phyloP scores from a whole-genome alignment of 2,888 invertebrate genomes.

The Pseudeuparius sepicola region DNA sequence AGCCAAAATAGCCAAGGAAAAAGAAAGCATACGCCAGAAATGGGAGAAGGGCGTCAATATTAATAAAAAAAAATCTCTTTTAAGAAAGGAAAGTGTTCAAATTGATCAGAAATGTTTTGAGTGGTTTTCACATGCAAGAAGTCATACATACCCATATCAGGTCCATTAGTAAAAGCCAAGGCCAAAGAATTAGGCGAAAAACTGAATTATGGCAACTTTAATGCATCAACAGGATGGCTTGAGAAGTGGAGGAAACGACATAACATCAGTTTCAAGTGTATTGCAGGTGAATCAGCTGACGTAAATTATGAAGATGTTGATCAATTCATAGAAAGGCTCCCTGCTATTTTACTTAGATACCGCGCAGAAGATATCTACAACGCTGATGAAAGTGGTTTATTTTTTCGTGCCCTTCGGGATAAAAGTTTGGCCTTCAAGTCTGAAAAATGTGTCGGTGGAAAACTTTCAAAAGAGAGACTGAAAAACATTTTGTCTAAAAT shows the following conservation, averaged over 20 bases:
- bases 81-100: no score
- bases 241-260: slow-evolving; percentile 21
- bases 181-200: slow-evolving; percentile 22
- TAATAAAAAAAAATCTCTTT: no score
- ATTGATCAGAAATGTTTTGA: no score
- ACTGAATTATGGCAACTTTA: slow-evolving; percentile 19
- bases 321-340: slow-evolving; percentile 20
- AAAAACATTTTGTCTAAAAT: slow-evolving; percentile 13
- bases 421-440: slow-evolving; percentile 27
- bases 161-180: no score
- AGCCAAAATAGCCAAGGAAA: no score
- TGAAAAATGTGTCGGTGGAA: slow-evolving; percentile 19
- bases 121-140: no score
- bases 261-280: slow-evolving; percentile 23
- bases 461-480: no score
- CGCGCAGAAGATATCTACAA: slow-evolving; percentile 19
- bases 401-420: slow-evolving; percentile 26
- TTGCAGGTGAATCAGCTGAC: slow-evolving; percentile 23
- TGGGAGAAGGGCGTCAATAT: no score
- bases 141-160: no score
- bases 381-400: slow-evolving; percentile 27
- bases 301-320: slow-evolving; percentile 22
- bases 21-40: no score
- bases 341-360: slow-evolving; percentile 18
- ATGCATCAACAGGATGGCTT: slow-evolving; percentile 23